Conservation (phyloP, 2,113 vertebrate genomes). For the Gobius niger region DNA sequence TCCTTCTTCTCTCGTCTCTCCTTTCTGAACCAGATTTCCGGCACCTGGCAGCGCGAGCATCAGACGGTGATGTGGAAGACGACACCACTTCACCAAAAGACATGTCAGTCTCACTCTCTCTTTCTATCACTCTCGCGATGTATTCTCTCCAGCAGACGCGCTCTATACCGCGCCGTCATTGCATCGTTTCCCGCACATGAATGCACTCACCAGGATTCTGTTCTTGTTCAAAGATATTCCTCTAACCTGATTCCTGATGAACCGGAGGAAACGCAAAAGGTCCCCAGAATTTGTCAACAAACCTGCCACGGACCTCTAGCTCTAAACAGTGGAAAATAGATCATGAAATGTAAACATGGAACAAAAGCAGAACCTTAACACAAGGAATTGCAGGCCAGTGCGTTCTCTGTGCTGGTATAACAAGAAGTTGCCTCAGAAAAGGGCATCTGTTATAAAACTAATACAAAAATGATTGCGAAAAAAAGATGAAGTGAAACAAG, state of each 20-base stretch:
- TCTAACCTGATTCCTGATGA: slow-evolving; percentile 68
- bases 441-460: neutral
- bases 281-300: slow-evolving; percentile 49
- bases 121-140: slow-evolving; percentile 64
- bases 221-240: slow-evolving; percentile 25
- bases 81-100: slow-evolving; percentile 78
- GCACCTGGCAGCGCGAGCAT: slow-evolving; percentile 78
- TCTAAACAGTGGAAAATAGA: slow-evolving; percentile 48
- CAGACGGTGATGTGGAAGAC: slow-evolving; percentile 77
- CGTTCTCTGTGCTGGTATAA: neutral
- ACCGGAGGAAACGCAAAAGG: slow-evolving; percentile 69
- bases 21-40: slow-evolving; percentile 78
- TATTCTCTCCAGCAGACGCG: slow-evolving; percentile 61
- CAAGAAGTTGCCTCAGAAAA: neutral
- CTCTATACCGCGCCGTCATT: slow-evolving; percentile 55
- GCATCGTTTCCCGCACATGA: slow-evolving; percentile 49
- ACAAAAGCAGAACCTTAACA: neutral
- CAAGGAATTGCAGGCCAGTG: neutral
- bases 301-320: slow-evolving; percentile 66
- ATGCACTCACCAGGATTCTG: slow-evolving; percentile 40
- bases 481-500: too few relatives aligned
- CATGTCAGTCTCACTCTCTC: slow-evolving; percentile 75
- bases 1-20: slow-evolving; percentile 73
- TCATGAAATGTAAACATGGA: slow-evolving; percentile 31
- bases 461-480: neutral